phyloP scores from a whole-genome alignment of 2,797 vertebrate species.

The Acomys russatus region DNA sequence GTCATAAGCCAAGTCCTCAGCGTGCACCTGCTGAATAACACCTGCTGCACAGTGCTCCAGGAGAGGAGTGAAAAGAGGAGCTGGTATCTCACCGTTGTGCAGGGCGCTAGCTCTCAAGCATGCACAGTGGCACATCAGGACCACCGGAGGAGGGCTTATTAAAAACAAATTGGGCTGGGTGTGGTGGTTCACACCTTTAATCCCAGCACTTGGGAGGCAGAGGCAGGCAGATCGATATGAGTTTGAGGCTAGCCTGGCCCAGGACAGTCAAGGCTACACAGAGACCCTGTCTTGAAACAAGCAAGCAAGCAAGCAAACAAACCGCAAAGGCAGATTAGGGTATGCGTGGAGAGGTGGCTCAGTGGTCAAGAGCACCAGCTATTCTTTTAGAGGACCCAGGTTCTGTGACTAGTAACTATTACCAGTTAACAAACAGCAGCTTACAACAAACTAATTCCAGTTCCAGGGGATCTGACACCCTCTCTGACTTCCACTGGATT shows the following conservation, averaged over 20 bases:
- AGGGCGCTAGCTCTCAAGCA: neutral
- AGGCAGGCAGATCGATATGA: no score
- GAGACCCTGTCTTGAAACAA: no score
- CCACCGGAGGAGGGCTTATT: neutral
- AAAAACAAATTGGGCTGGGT: neutral
- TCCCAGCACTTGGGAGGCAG: no score
- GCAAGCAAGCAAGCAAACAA: no score
- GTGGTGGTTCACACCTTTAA: no score
- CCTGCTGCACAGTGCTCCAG: neutral
- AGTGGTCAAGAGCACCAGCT: neutral
- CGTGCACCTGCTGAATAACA: constrained; percentile 8
- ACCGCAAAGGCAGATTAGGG: neutral
- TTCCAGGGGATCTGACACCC: neutral
- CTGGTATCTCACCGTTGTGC: neutral
- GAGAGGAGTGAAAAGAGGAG: neutral
- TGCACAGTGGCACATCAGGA: neutral
- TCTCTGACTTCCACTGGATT: neutral
- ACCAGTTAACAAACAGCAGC: neutral
- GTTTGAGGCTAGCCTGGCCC: no score
- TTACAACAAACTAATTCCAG: neutral
- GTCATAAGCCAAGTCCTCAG: neutral
- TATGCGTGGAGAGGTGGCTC: neutral
- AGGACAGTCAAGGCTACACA: no score
- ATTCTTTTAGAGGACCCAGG: neutral
- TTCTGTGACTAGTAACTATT: neutral